Conservation (phyloP, 1,140 invertebrate species). For the Habropoda laboriosa region DNA sequence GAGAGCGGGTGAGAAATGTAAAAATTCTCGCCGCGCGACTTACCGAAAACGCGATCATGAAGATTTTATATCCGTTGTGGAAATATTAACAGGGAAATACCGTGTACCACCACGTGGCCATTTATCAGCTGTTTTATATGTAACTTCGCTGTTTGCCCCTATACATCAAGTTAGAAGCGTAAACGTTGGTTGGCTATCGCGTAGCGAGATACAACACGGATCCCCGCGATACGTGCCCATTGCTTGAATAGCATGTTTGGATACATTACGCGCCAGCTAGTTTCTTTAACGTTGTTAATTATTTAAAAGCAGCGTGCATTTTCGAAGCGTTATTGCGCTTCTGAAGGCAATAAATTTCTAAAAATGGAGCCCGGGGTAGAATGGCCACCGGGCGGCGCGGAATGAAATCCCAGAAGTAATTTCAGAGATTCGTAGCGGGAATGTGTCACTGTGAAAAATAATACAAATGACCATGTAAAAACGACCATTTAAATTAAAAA, state of each 20-base stretch:
- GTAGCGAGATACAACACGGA: slow-evolving; percentile 40
- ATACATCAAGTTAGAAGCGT: slow-evolving; percentile 27
- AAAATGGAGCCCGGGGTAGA: not conserved
- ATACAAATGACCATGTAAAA: not conserved
- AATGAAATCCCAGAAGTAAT: slow-evolving; percentile 5
- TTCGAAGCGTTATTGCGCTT: not conserved
- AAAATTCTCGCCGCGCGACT: not conserved
- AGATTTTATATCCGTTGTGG: slow-evolving; percentile 25
- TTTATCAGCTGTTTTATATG: slow-evolving; percentile 46
- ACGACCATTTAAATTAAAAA: too few relatives aligned
- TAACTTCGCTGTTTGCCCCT: slow-evolving; percentile 36
- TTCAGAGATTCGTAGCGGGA: not conserved
- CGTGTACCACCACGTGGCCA: not conserved
- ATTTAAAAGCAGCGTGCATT: not conserved
- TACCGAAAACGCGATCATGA: not conserved
- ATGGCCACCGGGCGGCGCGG: too few relatives aligned
- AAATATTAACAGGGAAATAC: slow-evolving; percentile 15
- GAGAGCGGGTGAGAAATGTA: not conserved
- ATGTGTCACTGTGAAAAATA: too few relatives aligned
- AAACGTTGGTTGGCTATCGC: slow-evolving; percentile 16
- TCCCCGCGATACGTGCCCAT: slow-evolving; percentile 36
- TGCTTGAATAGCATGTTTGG: slow-evolving; percentile 8
- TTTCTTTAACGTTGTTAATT: not conserved
- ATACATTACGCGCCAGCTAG: not conserved
- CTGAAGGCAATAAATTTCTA: not conserved